Evolutionary conservation across 1,140 invertebrate species (phyloP), one percentile per base, ranked within the genome.

Genomic region (Cyrtorhinus lividipennis): DNA sequence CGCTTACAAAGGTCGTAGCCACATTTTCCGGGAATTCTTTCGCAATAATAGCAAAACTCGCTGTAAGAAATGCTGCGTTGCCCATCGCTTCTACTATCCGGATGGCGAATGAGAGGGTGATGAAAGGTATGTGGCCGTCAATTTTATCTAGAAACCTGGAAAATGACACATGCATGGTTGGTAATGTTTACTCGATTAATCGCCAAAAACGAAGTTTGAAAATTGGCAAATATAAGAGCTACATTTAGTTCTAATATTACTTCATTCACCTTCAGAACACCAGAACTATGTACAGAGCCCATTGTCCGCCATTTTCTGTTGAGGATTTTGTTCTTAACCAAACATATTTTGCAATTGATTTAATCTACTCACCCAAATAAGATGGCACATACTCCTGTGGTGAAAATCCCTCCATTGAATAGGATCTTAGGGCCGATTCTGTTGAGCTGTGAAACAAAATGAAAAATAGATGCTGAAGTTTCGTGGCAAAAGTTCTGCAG

Each of bases 11-110:
- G 65, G 91, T 90, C 0, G 88, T 90, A 0, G 90, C 88, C 0
- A 96, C 86, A 69, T 88, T 86, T 62, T 90, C 78, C 0, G 92
- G 90, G 76, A 96, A 95, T 75, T 93, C 88, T 72, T 87, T 86
- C 15, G 92, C 91, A 56, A 94, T 89, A 59, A 95, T 92, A 0
- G 92, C 89, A 75, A 95, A 95, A 67, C 86, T 86, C 0, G 92
- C 88, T 1, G 92, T 95, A 1, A 94, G 77, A 75, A 94, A 94
- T 1, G 90, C 90, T 0, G 92, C 91, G 70, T 92, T 90, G 20
- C 92, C 92, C 74, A 92, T 76, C 0, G 92, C 93, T 75, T 95
- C 92, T 18, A 93, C 73, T 64, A 91, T 89, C 64, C 93, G 79
- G 61, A 94, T 87, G 1, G 84, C 68, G 72, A 96, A 92, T 64